phyloP scores from a whole-genome alignment of 2,888 invertebrate genomes.

The Nesidiocoris tenuis region DNA sequence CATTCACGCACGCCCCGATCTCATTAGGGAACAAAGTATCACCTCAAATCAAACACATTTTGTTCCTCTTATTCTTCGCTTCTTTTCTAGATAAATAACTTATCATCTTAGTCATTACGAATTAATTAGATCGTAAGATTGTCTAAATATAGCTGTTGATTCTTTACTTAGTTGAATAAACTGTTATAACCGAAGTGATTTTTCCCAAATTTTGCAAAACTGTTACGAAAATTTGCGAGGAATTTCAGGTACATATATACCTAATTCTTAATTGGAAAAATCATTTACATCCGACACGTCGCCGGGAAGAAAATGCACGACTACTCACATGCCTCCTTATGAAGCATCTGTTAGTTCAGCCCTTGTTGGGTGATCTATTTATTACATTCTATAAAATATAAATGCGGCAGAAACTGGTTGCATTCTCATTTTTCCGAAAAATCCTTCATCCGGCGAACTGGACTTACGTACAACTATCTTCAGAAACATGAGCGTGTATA shows the following conservation, averaged over 20 bases:
- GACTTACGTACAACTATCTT: no score
- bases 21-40: conserved; percentile 11
- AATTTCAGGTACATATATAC: no score
- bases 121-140: background rate
- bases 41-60: conserved; percentile 22
- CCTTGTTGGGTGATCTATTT: background rate
- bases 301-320: no score
- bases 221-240: background rate
- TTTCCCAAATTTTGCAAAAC: background rate
- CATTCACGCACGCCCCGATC: conserved; percentile 6
- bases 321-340: no score
- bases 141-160: background rate
- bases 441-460: no score
- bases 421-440: background rate
- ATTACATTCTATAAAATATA: background rate
- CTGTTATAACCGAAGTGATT: no score
- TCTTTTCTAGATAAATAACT: background rate
- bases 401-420: background rate
- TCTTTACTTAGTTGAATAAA: no score
- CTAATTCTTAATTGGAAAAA: no score
- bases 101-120: conserved; percentile 1
- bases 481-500: no score
- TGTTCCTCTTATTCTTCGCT: conserved; percentile 12
- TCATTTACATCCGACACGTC: background rate
- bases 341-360: no score